Percentiles rank a stretch among this genome's conserved stretches.
These are phyloP conservation scores for Hippocampus abdominalis DNA, from an alignment of 2,113 vertebrate species.

Conservation along the genomic window DNA sequence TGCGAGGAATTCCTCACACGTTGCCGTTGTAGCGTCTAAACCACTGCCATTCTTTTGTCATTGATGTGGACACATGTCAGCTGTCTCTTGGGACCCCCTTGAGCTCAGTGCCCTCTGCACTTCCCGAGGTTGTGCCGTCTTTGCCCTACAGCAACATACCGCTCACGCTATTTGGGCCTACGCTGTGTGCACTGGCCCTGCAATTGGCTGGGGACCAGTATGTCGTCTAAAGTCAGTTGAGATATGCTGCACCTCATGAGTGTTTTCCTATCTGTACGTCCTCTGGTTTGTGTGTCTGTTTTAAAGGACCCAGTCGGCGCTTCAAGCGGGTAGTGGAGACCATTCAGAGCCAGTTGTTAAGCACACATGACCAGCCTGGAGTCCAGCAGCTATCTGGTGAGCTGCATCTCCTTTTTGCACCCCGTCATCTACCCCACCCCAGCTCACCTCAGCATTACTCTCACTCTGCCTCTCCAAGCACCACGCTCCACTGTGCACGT, in stretches of 20 bases:
- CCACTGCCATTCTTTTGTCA: background rate
- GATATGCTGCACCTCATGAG: background rate
- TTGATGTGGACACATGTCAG: background rate
- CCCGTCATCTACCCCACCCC: constrained; percentile 37
- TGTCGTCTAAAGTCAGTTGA: background rate
- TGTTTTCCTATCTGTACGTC: background rate
- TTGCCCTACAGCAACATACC: too few relatives aligned
- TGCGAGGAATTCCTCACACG: background rate
- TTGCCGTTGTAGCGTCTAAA: background rate
- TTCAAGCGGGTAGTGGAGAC: constrained; percentile 99
- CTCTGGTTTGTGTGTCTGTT: constrained; percentile 6
- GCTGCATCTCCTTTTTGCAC: constrained; percentile 53
- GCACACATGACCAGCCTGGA: constrained; percentile 93
- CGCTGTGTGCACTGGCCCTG: background rate
- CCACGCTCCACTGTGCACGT: constrained; percentile 39
- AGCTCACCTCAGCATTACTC: constrained; percentile 15
- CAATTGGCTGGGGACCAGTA: background rate
- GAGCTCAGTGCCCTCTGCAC: too few relatives aligned
- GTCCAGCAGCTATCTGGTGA: constrained; percentile 97
- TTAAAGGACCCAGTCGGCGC: constrained; percentile 90
- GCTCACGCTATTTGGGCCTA: too few relatives aligned
- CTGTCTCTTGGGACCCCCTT: background rate
- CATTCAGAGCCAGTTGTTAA: constrained; percentile 97
- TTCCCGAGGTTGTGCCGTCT: too few relatives aligned
- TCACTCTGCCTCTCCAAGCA: constrained; percentile 15